Conservation (phyloP, 1,140 invertebrate genomes). For the Calephelis nemesis region DNA sequence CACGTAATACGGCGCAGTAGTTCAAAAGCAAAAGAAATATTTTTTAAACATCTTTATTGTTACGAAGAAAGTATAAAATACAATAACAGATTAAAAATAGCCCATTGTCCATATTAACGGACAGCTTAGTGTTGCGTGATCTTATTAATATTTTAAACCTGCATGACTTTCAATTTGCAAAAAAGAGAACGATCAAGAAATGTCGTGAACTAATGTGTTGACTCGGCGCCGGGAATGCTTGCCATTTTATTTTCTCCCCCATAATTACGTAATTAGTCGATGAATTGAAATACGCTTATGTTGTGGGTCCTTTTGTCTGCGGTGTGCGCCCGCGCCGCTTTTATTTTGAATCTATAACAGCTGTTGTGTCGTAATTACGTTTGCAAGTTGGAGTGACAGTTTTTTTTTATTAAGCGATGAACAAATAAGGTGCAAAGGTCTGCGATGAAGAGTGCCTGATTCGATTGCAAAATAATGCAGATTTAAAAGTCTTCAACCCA, state of each 20-base stretch:
- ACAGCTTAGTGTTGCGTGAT: constrained; percentile 8
- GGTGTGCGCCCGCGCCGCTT: constrained; percentile 49
- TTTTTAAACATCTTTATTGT: no score
- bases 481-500: not conserved
- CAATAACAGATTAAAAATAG: constrained; percentile 5
- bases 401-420: constrained; percentile 16
- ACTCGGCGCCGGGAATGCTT: constrained; percentile 58
- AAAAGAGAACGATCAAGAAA: constrained; percentile 49
- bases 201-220: constrained; percentile 63
- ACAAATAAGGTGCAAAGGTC: constrained; percentile 16
- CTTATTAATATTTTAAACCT: constrained; percentile 31
- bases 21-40: no score
- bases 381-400: constrained; percentile 16
- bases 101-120: constrained; percentile 21
- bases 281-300: constrained; percentile 67
- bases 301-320: constrained; percentile 63
- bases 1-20: no score
- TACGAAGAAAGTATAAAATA: no score
- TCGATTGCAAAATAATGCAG: not conserved
- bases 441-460: not conserved
- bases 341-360: constrained; percentile 54
- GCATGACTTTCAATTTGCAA: constrained; percentile 58
- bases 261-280: constrained; percentile 75
- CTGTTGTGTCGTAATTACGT: constrained; percentile 39
- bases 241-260: constrained; percentile 64